phyloP scores from a whole-genome alignment of 1,140 invertebrate genomes.

The Eriocheir sinensis region DNA sequence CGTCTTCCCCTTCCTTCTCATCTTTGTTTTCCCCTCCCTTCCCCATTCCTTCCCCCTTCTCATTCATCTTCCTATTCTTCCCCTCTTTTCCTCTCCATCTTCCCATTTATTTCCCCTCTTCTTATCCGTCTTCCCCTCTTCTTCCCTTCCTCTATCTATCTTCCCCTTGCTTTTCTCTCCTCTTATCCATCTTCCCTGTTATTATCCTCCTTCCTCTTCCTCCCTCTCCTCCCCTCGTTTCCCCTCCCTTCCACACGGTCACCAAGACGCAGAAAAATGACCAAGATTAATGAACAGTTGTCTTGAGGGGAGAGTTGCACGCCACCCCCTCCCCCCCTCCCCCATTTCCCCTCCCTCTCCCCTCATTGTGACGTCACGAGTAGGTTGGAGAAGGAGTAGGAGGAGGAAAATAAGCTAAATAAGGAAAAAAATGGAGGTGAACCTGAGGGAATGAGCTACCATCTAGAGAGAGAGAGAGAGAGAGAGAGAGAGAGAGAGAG shows the following conservation, averaged over 20 bases:
- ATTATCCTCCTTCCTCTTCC: too few relatives aligned
- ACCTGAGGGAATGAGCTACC: neutral
- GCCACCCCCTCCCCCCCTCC: too few relatives aligned
- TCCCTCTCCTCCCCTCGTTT: neutral
- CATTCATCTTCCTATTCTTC: neutral
- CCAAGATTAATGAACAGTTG: slow-evolving; percentile 25
- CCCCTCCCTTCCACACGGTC: neutral
- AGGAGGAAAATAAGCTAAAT: neutral
- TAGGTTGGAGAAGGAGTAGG: neutral
- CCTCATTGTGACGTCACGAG: neutral
- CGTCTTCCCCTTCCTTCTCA: slow-evolving; percentile 5
- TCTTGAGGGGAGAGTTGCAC: slow-evolving; percentile 1
- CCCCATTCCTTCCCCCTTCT: too few relatives aligned
- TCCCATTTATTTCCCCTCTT: neutral
- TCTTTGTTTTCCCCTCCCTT: neutral
- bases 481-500: neutral
- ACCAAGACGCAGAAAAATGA: neutral
- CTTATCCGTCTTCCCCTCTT: neutral
- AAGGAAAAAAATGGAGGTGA: neutral
- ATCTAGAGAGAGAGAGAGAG: neutral
- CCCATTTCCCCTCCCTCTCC: too few relatives aligned
- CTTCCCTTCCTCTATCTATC: neutral
- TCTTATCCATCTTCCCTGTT: neutral
- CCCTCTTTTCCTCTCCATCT: neutral
- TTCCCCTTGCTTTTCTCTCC: too few relatives aligned